Evolutionary conservation across 1,140 invertebrate species (phyloP), one percentile per base, ranked within the genome.

Genomic region (Lasioglossum baleicum): DNA sequence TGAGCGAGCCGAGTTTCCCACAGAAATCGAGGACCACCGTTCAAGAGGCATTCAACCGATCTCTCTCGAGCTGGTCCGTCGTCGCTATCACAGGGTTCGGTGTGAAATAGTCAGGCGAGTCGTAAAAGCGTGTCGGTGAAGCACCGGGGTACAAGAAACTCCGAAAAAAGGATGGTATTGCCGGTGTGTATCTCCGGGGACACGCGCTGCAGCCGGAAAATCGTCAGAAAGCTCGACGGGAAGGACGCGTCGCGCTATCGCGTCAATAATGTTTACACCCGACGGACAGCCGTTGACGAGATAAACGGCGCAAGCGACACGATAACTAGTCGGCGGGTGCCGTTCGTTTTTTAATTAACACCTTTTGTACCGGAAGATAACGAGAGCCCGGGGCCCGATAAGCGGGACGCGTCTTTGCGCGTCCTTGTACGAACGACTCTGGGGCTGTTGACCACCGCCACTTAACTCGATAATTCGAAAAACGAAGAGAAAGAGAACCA

Each of bases 251-350:
- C 7, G 65, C 40, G 76, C 77, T 87, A 86, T 87, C 85, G 84
- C 68, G 75, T 86, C 82, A 87, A 83, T 86, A 84, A 86, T 87
- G 85, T 87, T 87, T 82, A 87, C 85, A 87, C 80, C 79, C 58
- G 48, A 75, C 31, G 75, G 72, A 86, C 75, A 76, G 82, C 72
- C 85, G 85, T 86, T 76, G 82, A 82, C 70, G 82, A 87, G 85
- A 87, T 87, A 87, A 87, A 87, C 82, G 72, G 40, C 22, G 79
- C 66, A 74, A 84, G 80, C 80, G 82, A 82, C 84, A 86, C 85
- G 85, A 87, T 87, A 87, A 86, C 78, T 79, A 65, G 72, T 31
- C 53, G 67, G 13, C 13, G 51, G 65, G 20, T 48, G 44, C 42
- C 13, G 53, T 51, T 40, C 31, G 64, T 74, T 74, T 80, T 84